Conservation (phyloP, 2,888 invertebrate species). For the Cephus sareptanus region DNA sequence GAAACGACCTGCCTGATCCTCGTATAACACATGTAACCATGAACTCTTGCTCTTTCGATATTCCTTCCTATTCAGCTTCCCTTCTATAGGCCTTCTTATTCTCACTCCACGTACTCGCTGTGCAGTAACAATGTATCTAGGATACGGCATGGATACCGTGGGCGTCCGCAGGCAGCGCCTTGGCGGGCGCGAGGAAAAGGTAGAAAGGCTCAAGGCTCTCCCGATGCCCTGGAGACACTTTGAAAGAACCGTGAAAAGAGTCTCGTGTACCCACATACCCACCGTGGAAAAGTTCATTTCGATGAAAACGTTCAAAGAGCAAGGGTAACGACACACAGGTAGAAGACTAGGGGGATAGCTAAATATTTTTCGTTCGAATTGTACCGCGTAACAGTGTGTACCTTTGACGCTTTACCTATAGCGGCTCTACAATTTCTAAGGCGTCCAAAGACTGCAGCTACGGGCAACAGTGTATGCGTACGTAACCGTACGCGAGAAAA, state of each 20-base stretch:
- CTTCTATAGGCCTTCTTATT: background rate
- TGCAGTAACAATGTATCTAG: background rate
- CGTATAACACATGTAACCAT: background rate
- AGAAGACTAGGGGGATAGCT: background rate
- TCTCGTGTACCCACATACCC: background rate
- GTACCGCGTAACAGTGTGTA: background rate
- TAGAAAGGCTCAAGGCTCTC: background rate
- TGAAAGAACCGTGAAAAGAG: background rate
- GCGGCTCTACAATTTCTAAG: background rate
- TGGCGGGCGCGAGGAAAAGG: background rate
- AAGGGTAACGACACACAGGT: background rate
- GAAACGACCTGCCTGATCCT: background rate
- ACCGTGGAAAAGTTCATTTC: background rate
- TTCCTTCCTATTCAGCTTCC: background rate
- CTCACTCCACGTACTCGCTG: background rate
- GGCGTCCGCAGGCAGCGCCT: background rate
- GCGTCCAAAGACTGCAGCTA: background rate
- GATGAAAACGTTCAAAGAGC: background rate
- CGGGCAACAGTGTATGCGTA: background rate
- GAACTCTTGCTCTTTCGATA: background rate
- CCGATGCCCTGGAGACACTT: background rate
- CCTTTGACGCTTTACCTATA: background rate
- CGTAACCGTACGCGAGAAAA: background rate
- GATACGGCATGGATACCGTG: background rate
- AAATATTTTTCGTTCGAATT: background rate